Base-by-base conservation (phyloP, 2,888 invertebrate species). In the Hoplodrina blanda region DNA sequence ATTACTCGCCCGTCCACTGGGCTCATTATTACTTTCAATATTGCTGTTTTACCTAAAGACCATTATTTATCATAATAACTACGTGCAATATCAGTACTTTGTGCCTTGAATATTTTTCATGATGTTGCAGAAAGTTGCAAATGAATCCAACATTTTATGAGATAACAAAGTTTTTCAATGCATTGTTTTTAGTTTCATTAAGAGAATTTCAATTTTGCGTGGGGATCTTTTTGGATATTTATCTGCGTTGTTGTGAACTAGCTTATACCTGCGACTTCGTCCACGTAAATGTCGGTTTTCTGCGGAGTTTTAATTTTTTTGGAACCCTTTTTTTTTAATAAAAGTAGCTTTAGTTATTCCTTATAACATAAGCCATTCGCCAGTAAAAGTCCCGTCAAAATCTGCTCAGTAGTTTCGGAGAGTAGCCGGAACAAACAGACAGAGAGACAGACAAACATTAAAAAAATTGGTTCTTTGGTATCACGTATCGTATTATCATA, bases 11-110 rank as follows among this genome's bases (percentile, higher is more conserved):
- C 87, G 85, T 88, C 86, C 86, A 85, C 85, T 66, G 76, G 76
- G 81, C 85, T 89, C 86, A 87, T 88, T 89, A 89, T 87, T 88
- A 83, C 85, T 86, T 83, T 80, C 83, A 89, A 89, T 89, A 87
- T 87, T 84, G 82, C 83, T 85, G 76, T 85, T 85, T 75, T 82
- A 77, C 80, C 75, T 82, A 83, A 84, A 85, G 73, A 83, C 82
- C 85, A 88, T 89, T 87, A 88, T 88, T 89, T 88, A 87, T 87
- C 81, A 83, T 87, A 85, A 89, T 86, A 85, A 81, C 69, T 73
- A 55, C 65, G 65, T 59, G 74, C 61, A 68, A 76, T 78, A 68
- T 70, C 80, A 80, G 61, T 73, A 67, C 73, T 76, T 78, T 82
- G 76, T 78, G 68, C 61, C 64, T 68, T 65, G 62, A 73, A 80